Conservation (phyloP, 2,888 invertebrate species). For the Heliconius cydno region DNA sequence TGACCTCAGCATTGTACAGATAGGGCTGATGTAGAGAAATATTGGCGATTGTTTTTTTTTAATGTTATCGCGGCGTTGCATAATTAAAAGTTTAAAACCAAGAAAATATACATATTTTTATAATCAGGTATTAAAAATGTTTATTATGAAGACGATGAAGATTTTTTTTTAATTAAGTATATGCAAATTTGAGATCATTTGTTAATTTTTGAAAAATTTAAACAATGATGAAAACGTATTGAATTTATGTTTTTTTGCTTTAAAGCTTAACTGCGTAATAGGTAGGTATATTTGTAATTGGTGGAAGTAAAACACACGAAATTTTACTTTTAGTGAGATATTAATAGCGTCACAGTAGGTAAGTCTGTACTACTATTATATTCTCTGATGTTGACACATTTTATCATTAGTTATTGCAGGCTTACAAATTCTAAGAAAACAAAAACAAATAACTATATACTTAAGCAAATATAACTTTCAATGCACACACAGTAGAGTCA, state of each 20-base stretch:
- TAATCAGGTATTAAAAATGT: neutral
- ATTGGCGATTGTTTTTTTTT: neutral
- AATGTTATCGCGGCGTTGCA: too few relatives aligned
- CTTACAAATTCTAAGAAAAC: neutral
- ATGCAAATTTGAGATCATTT: neutral
- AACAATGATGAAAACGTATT: neutral
- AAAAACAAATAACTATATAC: neutral
- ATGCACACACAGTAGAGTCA: neutral
- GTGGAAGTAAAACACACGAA: neutral
- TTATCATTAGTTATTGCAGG: neutral
- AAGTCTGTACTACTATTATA: too few relatives aligned
- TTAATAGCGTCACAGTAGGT: neutral
- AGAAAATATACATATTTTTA: neutral
- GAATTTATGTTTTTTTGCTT: neutral
- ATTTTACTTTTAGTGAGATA: neutral
- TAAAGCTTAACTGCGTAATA: too few relatives aligned
- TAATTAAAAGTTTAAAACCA: neutral
- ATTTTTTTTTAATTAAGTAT: neutral
- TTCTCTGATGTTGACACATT: neutral
- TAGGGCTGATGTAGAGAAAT: neutral
- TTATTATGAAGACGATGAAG: neutral
- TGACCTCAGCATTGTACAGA: neutral
- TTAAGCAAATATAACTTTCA: slow-evolving; percentile 5
- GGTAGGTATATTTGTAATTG: neutral
- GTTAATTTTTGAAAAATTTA: neutral